Base-by-base conservation (phyloP, 2,888 invertebrate genomes). In the Lycocerus yunnanus region DNA sequence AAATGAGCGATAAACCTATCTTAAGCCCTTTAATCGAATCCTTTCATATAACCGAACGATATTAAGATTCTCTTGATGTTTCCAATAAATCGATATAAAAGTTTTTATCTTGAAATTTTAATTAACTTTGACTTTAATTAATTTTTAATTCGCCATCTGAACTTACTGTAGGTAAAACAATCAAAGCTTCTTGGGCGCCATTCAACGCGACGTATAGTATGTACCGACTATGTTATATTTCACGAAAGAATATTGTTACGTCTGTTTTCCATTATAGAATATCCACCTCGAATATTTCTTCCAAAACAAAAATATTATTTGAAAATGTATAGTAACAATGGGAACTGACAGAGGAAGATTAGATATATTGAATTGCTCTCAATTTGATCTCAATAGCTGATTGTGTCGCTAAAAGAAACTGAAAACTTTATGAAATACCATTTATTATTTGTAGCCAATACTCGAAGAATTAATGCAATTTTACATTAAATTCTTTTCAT, bases 281-380 rank as follows among this genome's bases (percentile, higher is more conserved):
- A n/a, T 43, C n/a, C 43, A n/a, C 5, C 43, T 43, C n/a, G n/a
- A 43, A 43, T 43, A 43, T 43, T 43, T 43, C 43, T 43, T 43
- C n/a, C n/a, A n/a, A 43, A 43, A 74, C 68, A 72, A 69, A 66
- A 71, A 75, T 69, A 66, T 67, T 59, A 21, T 69, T 67, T n/a
- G 43, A 61, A 69, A 60, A 72, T 72, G 67, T 66, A 66, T 72
- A 63, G 69, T 71, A 73, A 75, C 72, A 75, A 72, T 73, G 59
- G 70, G 43, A 66, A 66, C 71, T 63, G 70, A 69, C 72, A 63
- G 71, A 15, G 14, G 24, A 72, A 75, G 69, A 75, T 73, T 72
- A 75, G 72, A 70, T 73, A 67, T 73, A 75, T 75, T 68, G 75
- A 70, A 73, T 73, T 68, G 70, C 72, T 75, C 73, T 73, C 72